These are phyloP conservation scores for Romanogobio albipinnatus DNA, from an alignment of 2,113 vertebrate genomes.

Conservation along the genomic window DNA sequence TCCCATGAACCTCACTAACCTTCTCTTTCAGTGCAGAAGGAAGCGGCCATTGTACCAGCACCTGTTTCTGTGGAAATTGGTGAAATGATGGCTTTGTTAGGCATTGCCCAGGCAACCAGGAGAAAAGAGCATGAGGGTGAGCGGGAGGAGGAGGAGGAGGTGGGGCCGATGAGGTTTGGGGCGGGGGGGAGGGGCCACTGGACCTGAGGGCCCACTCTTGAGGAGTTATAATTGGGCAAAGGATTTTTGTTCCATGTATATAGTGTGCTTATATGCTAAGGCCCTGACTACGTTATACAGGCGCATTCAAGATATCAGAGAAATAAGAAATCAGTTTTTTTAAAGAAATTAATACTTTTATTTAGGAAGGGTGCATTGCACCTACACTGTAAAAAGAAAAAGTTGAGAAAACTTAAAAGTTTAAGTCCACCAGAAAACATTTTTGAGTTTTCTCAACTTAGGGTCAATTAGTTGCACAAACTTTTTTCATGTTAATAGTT, in stretches of 20 bases:
- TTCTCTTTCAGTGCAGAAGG: slow-evolving; percentile 80
- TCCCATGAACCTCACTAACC: slow-evolving; percentile 85
- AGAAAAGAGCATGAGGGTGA: slow-evolving; percentile 68
- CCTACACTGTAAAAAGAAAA: too few relatives aligned
- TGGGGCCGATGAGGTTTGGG: slow-evolving; percentile 60
- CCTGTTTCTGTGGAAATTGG: slow-evolving; percentile 87
- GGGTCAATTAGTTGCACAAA: too few relatives aligned
- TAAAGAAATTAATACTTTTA: too few relatives aligned
- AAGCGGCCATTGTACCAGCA: slow-evolving; percentile 85
- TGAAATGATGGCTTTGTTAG: slow-evolving; percentile 89
- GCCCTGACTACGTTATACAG: not conserved
- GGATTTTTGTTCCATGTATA: not conserved
- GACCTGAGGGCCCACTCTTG: slow-evolving; percentile 50
- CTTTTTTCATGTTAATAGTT: too few relatives aligned
- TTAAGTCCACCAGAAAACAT: too few relatives aligned
- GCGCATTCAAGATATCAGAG: too few relatives aligned
- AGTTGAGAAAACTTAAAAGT: too few relatives aligned
- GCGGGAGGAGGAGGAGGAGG: slow-evolving; percentile 43
- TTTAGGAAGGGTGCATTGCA: not conserved
- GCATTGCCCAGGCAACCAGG: slow-evolving; percentile 73
- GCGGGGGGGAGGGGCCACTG: slow-evolving; percentile 15
- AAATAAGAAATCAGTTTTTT: too few relatives aligned
- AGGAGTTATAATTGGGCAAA: not conserved
- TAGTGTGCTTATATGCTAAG: not conserved
- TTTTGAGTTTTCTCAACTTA: too few relatives aligned